phyloP scores from a whole-genome alignment of 2,113 vertebrate genomes.

The Cyanoderma ruficeps region DNA sequence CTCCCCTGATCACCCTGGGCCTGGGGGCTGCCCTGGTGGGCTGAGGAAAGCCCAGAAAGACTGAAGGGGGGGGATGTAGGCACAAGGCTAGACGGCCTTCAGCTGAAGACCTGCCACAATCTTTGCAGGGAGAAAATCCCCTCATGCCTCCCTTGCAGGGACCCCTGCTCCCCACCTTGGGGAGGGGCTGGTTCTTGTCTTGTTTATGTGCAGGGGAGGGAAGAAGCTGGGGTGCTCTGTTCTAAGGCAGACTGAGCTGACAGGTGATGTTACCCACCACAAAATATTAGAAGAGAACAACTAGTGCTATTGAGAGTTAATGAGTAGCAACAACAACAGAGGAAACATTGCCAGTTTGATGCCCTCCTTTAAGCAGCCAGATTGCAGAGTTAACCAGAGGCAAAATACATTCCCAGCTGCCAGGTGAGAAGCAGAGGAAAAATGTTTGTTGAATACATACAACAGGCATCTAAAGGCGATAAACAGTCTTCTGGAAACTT shows the following conservation, averaged over 20 bases:
- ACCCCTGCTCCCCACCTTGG: not conserved
- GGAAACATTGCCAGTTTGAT: not conserved
- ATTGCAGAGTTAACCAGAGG: not conserved
- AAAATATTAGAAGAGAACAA: not conserved
- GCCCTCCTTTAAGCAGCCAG: not conserved
- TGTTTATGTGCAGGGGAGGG: accelerated
- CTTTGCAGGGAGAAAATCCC: not conserved
- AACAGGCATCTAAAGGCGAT: not conserved
- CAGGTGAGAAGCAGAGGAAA: not conserved
- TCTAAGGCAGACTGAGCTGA: not conserved
- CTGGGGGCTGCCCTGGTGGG: not conserved
- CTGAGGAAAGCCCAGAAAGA: not conserved
- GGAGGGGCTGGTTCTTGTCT: not conserved
- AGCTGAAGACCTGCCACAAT: not conserved
- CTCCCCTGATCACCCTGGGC: not conserved
- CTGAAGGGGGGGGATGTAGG: not conserved
- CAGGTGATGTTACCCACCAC: not conserved
- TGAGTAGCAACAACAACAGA: not conserved
- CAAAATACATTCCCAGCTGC: not conserved
- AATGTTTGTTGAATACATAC: not conserved
- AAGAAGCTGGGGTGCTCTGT: not conserved
- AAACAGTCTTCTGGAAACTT: not conserved
- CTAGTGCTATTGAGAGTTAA: not conserved
- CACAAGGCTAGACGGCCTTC: not conserved
- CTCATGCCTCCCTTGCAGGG: not conserved